These are phyloP conservation scores for Pogonus chalceus DNA, from an alignment of 1,140 invertebrate species.

Conservation along the genomic window DNA sequence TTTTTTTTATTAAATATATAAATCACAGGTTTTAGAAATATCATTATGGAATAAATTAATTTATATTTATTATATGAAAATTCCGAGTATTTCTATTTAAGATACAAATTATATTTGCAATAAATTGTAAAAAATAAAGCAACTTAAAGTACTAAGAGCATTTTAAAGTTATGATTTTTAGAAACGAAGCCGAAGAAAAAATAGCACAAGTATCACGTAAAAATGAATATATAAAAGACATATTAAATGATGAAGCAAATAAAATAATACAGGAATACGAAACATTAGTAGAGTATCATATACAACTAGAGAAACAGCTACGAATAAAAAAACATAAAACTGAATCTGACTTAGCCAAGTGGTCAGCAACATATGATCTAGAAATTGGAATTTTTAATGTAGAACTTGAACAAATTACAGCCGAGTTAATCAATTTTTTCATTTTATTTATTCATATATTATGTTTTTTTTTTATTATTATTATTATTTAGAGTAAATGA, in stretches of 20 bases:
- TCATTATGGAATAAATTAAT: too few relatives aligned
- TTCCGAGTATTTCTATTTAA: too few relatives aligned
- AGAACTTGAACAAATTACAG: constrained; percentile 1
- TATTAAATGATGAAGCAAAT: neutral
- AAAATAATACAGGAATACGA: neutral
- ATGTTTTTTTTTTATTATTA: neutral
- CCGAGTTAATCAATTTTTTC: neutral
- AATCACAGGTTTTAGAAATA: too few relatives aligned
- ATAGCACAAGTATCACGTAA: neutral
- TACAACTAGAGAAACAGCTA: neutral
- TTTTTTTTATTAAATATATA: too few relatives aligned
- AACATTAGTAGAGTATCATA: neutral
- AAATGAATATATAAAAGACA: neutral
- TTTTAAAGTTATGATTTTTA: too few relatives aligned
- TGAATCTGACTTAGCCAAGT: constrained; percentile 10
- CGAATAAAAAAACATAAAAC: constrained; percentile 5
- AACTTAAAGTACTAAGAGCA: too few relatives aligned
- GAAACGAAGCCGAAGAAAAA: neutral
- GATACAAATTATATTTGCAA: too few relatives aligned
- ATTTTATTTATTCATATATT: neutral
- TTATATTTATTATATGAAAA: too few relatives aligned
- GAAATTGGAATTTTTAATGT: constrained; percentile 10
- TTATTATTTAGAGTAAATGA: neutral
- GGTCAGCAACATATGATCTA: constrained; percentile 15
- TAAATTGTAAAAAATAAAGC: too few relatives aligned